A percentile compares a stretch with the other conserved stretches of the same genome.
These are phyloP conservation scores for Spea hammondii DNA, from an alignment of 2,797 vertebrate species.

Conservation along the genomic window DNA sequence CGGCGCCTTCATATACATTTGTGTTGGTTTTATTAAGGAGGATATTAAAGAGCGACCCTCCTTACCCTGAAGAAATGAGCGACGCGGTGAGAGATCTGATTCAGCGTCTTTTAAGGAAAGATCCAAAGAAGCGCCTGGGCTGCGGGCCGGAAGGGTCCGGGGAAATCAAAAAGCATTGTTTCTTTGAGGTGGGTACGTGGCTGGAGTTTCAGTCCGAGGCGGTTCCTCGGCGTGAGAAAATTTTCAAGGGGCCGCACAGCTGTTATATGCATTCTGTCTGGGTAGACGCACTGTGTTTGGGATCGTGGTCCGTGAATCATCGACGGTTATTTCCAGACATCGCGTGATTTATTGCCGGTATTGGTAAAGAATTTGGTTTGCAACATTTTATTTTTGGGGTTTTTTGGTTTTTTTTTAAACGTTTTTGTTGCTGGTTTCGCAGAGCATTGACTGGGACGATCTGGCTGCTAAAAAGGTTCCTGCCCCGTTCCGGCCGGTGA, in stretches of 20 bases:
- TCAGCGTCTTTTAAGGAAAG: slow-evolving; percentile 87
- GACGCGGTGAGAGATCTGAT: slow-evolving; percentile 89
- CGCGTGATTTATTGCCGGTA: no score
- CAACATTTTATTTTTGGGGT: no score
- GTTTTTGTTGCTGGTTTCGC: slow-evolving; percentile 43
- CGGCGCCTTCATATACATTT: background rate
- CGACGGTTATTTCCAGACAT: no score
- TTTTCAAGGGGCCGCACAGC: no score
- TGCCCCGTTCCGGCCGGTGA: slow-evolving; percentile 93
- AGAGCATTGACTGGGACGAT: slow-evolving; percentile 97
- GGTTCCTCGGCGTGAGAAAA: no score
- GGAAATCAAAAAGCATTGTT: slow-evolving; percentile 89
- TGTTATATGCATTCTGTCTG: no score
- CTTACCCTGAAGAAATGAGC: slow-evolving; percentile 90
- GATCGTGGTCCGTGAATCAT: no score
- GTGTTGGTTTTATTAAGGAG: slow-evolving; percentile 73
- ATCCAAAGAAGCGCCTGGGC: slow-evolving; percentile 90
- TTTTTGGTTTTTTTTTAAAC: no score
- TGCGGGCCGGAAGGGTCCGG: slow-evolving; percentile 84
- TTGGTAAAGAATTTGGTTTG: no score
- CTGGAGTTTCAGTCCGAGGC: no score
- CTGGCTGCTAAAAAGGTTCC: slow-evolving; percentile 90
- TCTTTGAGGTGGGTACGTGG: slow-evolving; percentile 83
- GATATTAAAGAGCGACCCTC: slow-evolving; percentile 95
- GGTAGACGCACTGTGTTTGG: no score